These are phyloP conservation scores for Cerastis rubricosa DNA, from an alignment of 2,888 invertebrate species.

Conservation along the genomic window DNA sequence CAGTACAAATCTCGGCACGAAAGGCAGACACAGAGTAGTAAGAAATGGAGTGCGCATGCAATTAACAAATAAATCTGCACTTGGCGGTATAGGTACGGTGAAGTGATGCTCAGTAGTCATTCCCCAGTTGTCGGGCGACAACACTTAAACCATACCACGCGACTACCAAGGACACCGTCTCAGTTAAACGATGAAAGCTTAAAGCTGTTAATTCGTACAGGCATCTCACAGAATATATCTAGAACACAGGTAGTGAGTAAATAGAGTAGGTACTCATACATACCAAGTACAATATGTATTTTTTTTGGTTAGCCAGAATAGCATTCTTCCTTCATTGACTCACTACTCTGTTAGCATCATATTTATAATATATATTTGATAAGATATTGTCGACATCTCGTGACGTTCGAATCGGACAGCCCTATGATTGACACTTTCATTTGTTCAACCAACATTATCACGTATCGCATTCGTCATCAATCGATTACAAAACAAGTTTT, in stretches of 20 bases:
- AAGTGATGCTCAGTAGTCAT: background rate
- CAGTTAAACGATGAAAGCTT: background rate
- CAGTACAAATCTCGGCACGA: constrained; percentile 39
- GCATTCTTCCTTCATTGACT: constrained; percentile 11
- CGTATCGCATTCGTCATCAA: constrained; percentile 2
- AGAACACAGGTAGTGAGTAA: background rate
- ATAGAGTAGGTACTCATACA: constrained; percentile 3
- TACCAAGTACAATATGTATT: background rate
- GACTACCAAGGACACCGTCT: background rate
- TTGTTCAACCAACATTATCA: constrained; percentile 46
- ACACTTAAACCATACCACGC: background rate
- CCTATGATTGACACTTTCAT: constrained; percentile 4
- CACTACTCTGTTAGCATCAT: constrained; percentile 7
- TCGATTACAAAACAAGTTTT: background rate
- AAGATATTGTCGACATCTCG: constrained; percentile 24
- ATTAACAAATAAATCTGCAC: background rate
- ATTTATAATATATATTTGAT: constrained; percentile 4
- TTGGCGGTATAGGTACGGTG: background rate
- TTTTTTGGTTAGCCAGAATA: background rate
- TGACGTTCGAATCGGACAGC: background rate
- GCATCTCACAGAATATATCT: background rate
- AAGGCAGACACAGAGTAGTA: constrained; percentile 13
- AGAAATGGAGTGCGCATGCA: constrained; percentile 11
- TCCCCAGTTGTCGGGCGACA: background rate
- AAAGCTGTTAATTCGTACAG: background rate